These are phyloP conservation scores for Halcyon chelicuti DNA, from an alignment of 2,797 vertebrate species.

Conservation along the genomic window DNA sequence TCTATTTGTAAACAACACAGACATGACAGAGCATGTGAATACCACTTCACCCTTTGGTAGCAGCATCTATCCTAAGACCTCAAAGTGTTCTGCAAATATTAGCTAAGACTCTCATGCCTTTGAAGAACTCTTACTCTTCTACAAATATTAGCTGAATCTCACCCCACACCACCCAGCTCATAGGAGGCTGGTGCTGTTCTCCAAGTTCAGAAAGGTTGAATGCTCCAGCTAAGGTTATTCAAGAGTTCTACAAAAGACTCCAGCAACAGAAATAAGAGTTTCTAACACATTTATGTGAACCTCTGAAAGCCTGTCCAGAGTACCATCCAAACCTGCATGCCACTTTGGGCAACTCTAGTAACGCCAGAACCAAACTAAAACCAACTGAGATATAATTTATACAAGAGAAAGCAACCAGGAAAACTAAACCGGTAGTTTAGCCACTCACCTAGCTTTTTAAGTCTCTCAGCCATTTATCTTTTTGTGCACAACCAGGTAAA, in stretches of 20 bases:
- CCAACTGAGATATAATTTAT: not conserved
- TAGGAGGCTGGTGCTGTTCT: not conserved
- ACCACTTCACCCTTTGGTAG: slow-evolving; percentile 56
- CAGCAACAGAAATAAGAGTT: not conserved
- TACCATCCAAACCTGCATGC: not conserved
- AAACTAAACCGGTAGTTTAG: not conserved
- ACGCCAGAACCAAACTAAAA: not conserved
- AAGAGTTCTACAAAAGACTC: not conserved
- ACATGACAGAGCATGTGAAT: slow-evolving; percentile 62
- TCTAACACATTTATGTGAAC: not conserved
- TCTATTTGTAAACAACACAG: slow-evolving; percentile 71
- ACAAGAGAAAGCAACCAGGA: not conserved
- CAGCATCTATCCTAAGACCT: slow-evolving; percentile 44
- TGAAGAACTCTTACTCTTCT: slow-evolving; percentile 33
- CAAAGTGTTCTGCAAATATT: slow-evolving; percentile 55
- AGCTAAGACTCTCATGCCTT: slow-evolving; percentile 18
- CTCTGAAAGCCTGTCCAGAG: not conserved
- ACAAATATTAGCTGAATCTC: slow-evolving; percentile 53
- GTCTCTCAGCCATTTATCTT: not conserved
- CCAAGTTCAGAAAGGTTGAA: not conserved
- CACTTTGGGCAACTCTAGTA: not conserved
- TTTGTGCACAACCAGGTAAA: not conserved
- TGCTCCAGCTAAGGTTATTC: not conserved
- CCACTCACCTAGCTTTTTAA: not conserved
- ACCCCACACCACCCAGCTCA: not conserved